phyloP scores from a whole-genome alignment of 2,888 invertebrate species.

The Tetheella fluctuosa region DNA sequence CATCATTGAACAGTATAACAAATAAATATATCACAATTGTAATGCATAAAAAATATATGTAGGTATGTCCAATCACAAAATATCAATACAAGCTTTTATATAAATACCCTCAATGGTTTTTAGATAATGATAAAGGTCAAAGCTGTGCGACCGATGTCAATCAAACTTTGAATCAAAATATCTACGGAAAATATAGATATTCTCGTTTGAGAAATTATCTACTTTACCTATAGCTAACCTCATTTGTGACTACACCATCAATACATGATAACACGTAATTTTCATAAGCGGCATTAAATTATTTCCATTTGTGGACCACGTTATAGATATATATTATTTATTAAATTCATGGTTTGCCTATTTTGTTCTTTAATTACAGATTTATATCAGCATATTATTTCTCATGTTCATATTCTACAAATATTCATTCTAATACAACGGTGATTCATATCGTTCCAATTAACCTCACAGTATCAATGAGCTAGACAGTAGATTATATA shows the following conservation, averaged over 20 bases:
- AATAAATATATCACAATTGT: not conserved
- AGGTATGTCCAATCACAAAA: not conserved
- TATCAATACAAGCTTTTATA: conserved; percentile 1
- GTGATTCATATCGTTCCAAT: no score
- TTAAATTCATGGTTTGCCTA: no score
- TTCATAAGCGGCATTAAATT: no score
- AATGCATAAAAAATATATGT: no score
- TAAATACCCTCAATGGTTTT: not conserved
- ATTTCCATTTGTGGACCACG: no score
- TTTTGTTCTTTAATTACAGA: no score
- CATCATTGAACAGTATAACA: not conserved
- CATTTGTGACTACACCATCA: not conserved
- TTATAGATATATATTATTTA: no score
- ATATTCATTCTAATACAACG: no score
- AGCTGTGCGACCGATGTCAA: not conserved
- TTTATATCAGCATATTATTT: no score
- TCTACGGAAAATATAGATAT: no score
- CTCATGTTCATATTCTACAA: no score
- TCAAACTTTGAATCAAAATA: not conserved
- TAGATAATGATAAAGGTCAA: not conserved
- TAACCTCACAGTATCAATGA: not conserved
- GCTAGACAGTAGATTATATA: not conserved
- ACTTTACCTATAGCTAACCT: not conserved
- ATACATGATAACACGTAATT: no score
- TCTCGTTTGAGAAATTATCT: not conserved